Conservation (phyloP, 2,888 invertebrate species). For the Neocrepidodera transversa region DNA sequence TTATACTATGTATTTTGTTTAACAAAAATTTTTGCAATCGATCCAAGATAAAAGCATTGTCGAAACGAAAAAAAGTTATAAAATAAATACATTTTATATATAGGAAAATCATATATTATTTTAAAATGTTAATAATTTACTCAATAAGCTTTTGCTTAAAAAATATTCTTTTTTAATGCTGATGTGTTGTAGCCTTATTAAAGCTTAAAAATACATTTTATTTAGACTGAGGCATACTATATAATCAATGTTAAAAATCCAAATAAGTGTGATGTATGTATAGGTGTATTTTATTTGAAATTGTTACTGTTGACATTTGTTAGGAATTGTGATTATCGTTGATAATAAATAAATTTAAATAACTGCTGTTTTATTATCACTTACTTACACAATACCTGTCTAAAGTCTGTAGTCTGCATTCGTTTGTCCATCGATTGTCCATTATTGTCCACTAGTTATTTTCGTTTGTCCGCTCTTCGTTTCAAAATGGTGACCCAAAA, state of each 20-base stretch:
- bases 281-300: slow-evolving; percentile 17
- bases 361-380: not conserved
- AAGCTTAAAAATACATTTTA: not conserved
- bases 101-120: not conserved
- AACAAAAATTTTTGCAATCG: too few species aligned
- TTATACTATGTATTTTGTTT: too few species aligned
- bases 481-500: too few species aligned
- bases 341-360: slow-evolving; percentile 27
- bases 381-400: too few species aligned
- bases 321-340: slow-evolving; percentile 30
- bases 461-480: too few species aligned
- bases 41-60: too few species aligned
- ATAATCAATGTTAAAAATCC: not conserved
- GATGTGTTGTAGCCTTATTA: not conserved
- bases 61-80: too few species aligned
- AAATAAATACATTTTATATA: too few species aligned
- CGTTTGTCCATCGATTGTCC: too few species aligned
- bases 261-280: slow-evolving; percentile 6
- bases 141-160: too few species aligned
- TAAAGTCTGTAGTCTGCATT: too few species aligned
- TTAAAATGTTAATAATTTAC: not conserved
- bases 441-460: too few species aligned
- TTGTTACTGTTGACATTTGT: slow-evolving; percentile 33
- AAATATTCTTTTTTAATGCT: not conserved
- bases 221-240: not conserved